These are phyloP conservation scores for Xenopus petersii DNA, from an alignment of 2,797 vertebrate genomes.

Conservation along the genomic window DNA sequence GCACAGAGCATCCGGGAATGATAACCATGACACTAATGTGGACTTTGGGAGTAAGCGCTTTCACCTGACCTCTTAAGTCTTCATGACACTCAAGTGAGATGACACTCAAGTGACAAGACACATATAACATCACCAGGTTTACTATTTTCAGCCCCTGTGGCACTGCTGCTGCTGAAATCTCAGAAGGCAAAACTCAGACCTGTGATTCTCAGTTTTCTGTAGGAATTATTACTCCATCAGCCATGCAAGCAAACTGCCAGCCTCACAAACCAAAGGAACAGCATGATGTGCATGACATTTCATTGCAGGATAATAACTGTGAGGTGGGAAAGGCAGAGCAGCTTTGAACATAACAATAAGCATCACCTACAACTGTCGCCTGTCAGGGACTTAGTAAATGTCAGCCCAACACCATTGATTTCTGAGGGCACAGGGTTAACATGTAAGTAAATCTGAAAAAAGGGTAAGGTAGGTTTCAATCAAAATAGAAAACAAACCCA, in stretches of 20 bases:
- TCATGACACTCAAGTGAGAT: constrained; percentile 20
- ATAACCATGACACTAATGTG: constrained; percentile 20
- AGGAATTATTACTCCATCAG: neutral
- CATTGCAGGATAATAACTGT: neutral
- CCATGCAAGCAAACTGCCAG: neutral
- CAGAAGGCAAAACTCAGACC: neutral
- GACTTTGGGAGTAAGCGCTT: constrained; percentile 21
- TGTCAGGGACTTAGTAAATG: no score
- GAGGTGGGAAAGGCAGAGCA: neutral
- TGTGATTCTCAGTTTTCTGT: constrained; percentile 1
- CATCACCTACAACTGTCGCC: no score
- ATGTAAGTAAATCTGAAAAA: no score
- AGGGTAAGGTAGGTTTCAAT: no score
- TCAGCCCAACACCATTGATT: no score
- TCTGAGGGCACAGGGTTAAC: no score
- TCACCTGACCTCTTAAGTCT: constrained; percentile 17
- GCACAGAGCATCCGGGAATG: constrained; percentile 1
- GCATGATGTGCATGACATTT: constrained; percentile 16
- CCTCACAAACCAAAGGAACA: constrained; percentile 1
- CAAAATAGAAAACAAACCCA: no score
- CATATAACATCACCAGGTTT: constrained; percentile 24
- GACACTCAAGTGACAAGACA: constrained; percentile 20
- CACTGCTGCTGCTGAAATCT: neutral
- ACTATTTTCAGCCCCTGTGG: constrained; percentile 32
- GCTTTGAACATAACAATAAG: no score